Base-by-base conservation (phyloP, 2,113 vertebrate genomes). In the Diadophis punctatus region DNA sequence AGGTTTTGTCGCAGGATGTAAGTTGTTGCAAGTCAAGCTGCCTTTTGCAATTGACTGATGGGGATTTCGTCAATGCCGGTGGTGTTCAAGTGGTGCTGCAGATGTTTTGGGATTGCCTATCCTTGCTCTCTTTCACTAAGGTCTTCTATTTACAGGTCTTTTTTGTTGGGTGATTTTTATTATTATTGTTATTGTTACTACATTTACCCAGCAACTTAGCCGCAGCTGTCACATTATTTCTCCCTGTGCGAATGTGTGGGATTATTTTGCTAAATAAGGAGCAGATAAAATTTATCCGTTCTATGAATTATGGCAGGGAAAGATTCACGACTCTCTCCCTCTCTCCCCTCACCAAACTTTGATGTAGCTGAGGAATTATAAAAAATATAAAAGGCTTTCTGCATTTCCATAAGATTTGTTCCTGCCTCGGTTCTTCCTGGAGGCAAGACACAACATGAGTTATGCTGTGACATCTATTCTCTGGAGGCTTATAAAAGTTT, bases 361-460 rank as follows among this genome's bases (percentile, higher is more conserved):
- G 94, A 91, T 88, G 92, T 88, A 96, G 46, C 55, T 49, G 88
- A 87, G 91, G 89, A 97, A 97, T 97, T 97, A 98, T 95, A 89
- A 88, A 95, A 94, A 91, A 94, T 3, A 7, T 97, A 96, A 96
- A 97, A 95, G 51, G 93, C 89, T 96, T 91, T 63, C 91, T 96
- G 27, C 93, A 93, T 96, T 97, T 95, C 92, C 94, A 94, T 95
- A 63, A 95, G 96, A 97, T 97, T 97, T 97, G 94, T 94, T 89
- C 94, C 91, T 95, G 89, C 94, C 92, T 95, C 22, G 91, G 39
- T 93, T 96, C 95, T 95, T 95, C 94, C 95, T 93, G 94, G 74
- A 93, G 30, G 87, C 94, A 93, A 95, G 94, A 56, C 46, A 20
- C 93, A 97, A 97, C 92, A 43, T 93, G 89, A 95, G 96, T 46